phyloP scores from a whole-genome alignment of 37 sponge, comb jelly and placozoan species.

The Theonella swinhoei region DNA sequence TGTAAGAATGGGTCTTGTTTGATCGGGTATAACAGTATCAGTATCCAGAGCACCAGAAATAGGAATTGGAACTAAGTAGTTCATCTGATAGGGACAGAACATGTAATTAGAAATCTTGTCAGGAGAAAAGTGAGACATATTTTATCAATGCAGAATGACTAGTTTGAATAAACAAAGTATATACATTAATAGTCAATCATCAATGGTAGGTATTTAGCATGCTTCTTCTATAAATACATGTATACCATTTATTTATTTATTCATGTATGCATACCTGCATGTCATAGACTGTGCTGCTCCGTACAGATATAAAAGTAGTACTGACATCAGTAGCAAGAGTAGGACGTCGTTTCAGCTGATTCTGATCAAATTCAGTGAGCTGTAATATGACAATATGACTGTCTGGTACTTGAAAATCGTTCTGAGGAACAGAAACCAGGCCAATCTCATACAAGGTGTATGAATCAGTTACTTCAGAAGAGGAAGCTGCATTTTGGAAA shows the following conservation, averaged over 20 bases:
- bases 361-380: conserved; percentile 67
- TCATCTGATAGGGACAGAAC: no score
- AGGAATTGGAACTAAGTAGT: conserved; percentile 77
- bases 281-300: conserved; percentile 81
- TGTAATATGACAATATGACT: conserved; percentile 40
- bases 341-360: conserved; percentile 77
- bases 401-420: conserved; percentile 10
- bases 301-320: conserved; percentile 74
- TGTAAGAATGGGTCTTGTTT: conserved; percentile 52
- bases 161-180: no score
- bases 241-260: no score
- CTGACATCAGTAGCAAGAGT: conserved; percentile 47
- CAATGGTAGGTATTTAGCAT: no score
- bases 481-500: conserved; percentile 45
- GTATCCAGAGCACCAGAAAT: conserved; percentile 56
- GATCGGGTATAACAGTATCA: conserved; percentile 43
- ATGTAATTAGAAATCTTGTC: no score
- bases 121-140: no score
- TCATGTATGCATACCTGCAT: conserved; percentile 64
- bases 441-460: conserved; percentile 40
- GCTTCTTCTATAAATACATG: no score
- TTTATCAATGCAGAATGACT: no score
- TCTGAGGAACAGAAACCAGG: background rate
- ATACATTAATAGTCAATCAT: no score
- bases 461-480: conserved; percentile 15